Evolutionary conservation across 2,888 invertebrate genomes (phyloP), one percentile per base, ranked within the genome.

Genomic region (Desoria tigrina): DNA sequence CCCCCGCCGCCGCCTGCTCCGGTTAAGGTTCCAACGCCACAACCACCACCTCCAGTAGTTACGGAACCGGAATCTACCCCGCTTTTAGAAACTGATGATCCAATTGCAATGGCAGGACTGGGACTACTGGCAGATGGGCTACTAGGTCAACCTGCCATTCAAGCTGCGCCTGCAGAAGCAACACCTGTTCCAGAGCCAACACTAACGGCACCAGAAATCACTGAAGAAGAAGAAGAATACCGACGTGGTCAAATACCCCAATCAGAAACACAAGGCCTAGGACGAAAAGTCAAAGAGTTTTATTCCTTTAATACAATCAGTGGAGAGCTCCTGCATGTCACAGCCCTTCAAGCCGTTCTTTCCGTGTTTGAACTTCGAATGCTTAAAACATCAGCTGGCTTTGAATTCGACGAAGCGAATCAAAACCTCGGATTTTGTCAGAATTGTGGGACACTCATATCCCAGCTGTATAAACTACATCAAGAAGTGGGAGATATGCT

Each of bases 381-480:
- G 18, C 2, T 45, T 21, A 60, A 60, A 32, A 28, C 37, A 11
- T 6, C 23, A 2, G 6, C 39, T 6, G 51, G 28, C 18, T 27
- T 60, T 11, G 28, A 51, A 23, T 37, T 60, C 16, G 7, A 51
- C 24, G 51, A 60, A n/a, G 32, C 37, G 7, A 51, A 60, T 27
- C 16, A 51, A 21, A 51, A 60, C 23, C 50, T 60, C 11, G 51
- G 51, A 2, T 51, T 60, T 23, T 60, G 60, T 32, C 51, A 27
- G 24, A 28, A 51, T 24, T 60, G 60, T 51, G 60, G 32, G 6
- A 32, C 37, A 7, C 60, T 50, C 9, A 51, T 60, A 2, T 59
- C 64, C 2, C 64, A 64, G 24, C 37, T 64, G 64, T 64, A 64
- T 37, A 64, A 64, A 32, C 28, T 64, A 11, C 53, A 64, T 18